Base-by-base conservation (phyloP, 2,888 invertebrate species). In the Epiblema foenella region DNA sequence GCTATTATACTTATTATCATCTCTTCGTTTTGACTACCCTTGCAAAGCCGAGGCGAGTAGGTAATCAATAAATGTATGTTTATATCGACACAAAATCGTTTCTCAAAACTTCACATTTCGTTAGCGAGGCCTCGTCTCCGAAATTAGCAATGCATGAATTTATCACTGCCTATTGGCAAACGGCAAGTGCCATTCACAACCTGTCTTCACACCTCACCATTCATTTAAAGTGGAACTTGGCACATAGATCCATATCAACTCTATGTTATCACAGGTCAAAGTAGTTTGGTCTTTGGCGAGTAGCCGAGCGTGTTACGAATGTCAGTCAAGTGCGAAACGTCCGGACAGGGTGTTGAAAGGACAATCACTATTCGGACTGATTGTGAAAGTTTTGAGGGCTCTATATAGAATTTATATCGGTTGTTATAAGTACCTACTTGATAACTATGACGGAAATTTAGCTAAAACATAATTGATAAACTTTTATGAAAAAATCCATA, bases 121-220 rank as follows among this genome's bases (percentile, higher is more conserved):
- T 67, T 67, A 58, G 58, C 20, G 42, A 33, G 24, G 33, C 17
- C 64, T 57, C 57, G 58, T 58, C 57, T 67, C 67, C 24, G 81
- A 84, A 70, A 84, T 85, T 85, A 84, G 79, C 79, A 79, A 82
- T 75, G 80, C 80, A 80, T 81, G 79, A 79, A 80, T 78, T 74
- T 76, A 67, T 67, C 67, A 58, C 67, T 56, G 65, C 56, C 65
- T 65, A 65, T 64, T 52, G 37, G 37, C n/a, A 20, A 49, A 15
- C 46, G 60, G 39, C 52, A 49, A 63, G 51, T 15, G 56, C 7
- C n/a, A 46, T 46, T 46, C 46, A 46, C 46, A 46, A 46, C 46
- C 46, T 46, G n/a, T 46, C 46, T 46, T 46, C 46, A n/a, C 46
- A 46, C 46, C 1, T n/a, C n/a, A 46, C 46, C 5, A n/a, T n/a